These are phyloP conservation scores for Sapajus apella DNA, from an alignment of 2,113 vertebrate species.

Conservation along the genomic window DNA sequence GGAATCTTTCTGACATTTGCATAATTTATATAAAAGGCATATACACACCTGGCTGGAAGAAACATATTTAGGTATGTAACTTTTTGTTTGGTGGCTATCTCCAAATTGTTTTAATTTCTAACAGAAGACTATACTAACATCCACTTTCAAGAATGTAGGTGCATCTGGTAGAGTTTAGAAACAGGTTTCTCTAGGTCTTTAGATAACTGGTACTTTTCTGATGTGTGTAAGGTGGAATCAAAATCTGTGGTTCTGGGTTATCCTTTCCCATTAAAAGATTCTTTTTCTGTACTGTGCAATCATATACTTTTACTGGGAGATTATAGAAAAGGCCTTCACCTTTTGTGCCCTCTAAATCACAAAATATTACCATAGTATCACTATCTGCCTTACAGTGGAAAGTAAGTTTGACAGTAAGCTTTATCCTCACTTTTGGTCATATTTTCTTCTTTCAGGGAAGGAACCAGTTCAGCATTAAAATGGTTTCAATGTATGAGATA, in stretches of 20 bases:
- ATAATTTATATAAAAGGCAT: not conserved
- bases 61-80: not conserved
- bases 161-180: not conserved
- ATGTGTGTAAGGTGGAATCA: not conserved
- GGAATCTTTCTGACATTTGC: not conserved
- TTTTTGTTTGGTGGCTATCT: not conserved
- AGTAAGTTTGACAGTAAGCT: not conserved
- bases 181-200: not conserved
- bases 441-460: not conserved
- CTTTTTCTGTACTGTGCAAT: not conserved
- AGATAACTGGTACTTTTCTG: not conserved
- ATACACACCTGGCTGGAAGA: not conserved
- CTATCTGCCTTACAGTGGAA: not conserved
- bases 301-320: not conserved
- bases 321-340: not conserved
- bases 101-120: not conserved
- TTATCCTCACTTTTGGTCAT: not conserved
- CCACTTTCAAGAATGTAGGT: not conserved
- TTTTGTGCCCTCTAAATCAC: not conserved
- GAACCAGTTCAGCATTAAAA: not conserved
- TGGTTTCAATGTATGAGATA: conserved; percentile 2
- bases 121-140: not conserved
- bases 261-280: not conserved
- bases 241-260: not conserved
- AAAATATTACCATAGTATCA: not conserved